Evolutionary conservation across 2,113 vertebrate species (phyloP).

Genomic region (Myiopsitta monachus): DNA sequence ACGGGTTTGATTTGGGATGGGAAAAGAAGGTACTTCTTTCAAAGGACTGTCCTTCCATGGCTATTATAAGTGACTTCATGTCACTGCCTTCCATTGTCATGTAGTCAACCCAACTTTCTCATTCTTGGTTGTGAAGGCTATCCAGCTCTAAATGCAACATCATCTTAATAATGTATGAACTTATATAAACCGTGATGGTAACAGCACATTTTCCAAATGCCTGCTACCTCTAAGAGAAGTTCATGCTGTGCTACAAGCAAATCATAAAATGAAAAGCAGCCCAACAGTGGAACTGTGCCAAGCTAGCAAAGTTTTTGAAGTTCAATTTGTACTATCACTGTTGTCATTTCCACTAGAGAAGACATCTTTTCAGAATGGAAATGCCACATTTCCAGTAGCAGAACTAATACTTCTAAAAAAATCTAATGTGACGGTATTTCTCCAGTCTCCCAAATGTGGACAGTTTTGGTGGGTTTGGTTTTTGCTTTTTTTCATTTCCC

Average conservation of each 20-base stretch:
- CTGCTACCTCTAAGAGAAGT: background rate
- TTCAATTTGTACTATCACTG: background rate
- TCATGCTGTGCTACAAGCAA: background rate
- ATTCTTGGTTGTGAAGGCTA: background rate
- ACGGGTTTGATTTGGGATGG: background rate
- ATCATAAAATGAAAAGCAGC: background rate
- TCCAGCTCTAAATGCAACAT: background rate
- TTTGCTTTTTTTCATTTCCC: background rate
- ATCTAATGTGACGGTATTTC: background rate
- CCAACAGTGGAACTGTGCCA: background rate
- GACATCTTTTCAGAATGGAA: background rate
- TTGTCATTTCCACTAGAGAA: background rate
- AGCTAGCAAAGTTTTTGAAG: background rate
- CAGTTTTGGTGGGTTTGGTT: fast-evolving
- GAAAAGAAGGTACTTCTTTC: background rate
- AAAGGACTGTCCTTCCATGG: background rate
- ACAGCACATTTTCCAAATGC: constrained; percentile 10
- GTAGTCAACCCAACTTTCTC: background rate
- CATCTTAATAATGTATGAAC: background rate
- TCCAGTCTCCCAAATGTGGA: background rate
- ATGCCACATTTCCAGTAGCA: background rate
- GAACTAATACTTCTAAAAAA: background rate
- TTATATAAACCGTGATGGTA: background rate
- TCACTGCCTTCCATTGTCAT: background rate
- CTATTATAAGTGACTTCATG: background rate